Percentiles rank a stretch among this genome's conserved stretches.
These are phyloP conservation scores for Cryptocephalus primarius DNA, from an alignment of 2,888 invertebrate species.

Conservation along the genomic window DNA sequence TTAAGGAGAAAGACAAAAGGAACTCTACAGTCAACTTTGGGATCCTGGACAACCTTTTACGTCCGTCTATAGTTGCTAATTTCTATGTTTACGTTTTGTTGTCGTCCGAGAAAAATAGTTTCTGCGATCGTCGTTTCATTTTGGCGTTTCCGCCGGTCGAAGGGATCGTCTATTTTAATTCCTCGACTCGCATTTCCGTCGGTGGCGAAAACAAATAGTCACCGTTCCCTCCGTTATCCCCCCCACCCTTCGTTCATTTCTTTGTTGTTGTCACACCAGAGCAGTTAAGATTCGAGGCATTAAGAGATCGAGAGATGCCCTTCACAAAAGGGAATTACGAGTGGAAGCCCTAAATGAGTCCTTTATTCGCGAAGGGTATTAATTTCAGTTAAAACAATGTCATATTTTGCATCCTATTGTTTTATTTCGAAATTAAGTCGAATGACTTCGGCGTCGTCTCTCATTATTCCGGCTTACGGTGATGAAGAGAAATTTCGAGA, in stretches of 20 bases:
- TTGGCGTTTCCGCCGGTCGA: no score
- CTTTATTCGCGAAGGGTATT: conserved; percentile 10
- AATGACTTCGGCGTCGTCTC: conserved; percentile 1
- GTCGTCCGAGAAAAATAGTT: no score
- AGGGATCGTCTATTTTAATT: no score
- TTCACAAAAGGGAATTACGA: conserved; percentile 9
- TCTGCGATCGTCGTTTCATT: no score
- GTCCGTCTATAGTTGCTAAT: no score
- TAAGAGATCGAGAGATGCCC: conserved; percentile 15
- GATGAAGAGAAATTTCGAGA: background rate
- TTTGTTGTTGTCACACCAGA: conserved; percentile 23
- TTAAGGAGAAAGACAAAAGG: no score
- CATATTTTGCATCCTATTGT: conserved; percentile 17
- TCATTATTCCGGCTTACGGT: background rate
- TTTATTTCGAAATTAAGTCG: conserved; percentile 12
- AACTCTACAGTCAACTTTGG: no score
- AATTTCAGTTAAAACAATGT: conserved; percentile 12
- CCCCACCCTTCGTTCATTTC: conserved; percentile 14
- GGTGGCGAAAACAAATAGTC: no score
- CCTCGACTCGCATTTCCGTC: no score
- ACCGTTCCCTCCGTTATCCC: background rate
- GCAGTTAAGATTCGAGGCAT: conserved; percentile 16
- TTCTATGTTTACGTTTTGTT: no score
- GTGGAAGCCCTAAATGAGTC: conserved; percentile 10
- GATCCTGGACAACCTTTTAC: no score